Base-by-base conservation (phyloP, 2,888 invertebrate genomes). In the Nectonema munidae region DNA sequence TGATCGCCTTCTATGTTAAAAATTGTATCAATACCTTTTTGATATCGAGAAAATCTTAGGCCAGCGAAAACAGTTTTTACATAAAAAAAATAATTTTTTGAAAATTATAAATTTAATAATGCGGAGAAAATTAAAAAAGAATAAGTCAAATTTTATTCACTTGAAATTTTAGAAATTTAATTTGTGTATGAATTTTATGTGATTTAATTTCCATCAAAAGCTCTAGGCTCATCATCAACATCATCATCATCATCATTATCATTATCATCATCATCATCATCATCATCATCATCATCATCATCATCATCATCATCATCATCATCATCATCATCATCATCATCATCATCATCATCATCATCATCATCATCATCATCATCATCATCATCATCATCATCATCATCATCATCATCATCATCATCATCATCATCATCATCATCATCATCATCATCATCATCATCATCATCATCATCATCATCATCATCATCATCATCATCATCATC, bases 201-300 rank as follows among this genome's bases (percentile, higher is more conserved):
- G n/a, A 25, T 25, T 9, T 25, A n/a, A n/a, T n/a, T n/a, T 21
- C 11, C 28, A 19, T 21, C 33, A 9, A 15, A 25, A 45, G 50
- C 49, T 38, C 11, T 29, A 29, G 6, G 9, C 6, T 25, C 25
- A 25, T 25, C 25, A 25, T 25, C 25, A 25, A 9, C 25, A 25
- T 25, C 25, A 25, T 25, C 25, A 25, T 25, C 25, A 25, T 25
- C 25, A 25, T 25, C 25, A 25, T 25, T n/a, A 25, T 25, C 25
- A 25, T 25, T n/a, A 25, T 25, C 25, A 25, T 25, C 25, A 25
- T 25, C 25, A 25, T 25, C 25, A 25, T 25, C 25, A 25, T 25
- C 25, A 25, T 25, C 25, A 25, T 25, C 25, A 25, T 25, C 25
- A 25, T 25, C 25, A 25, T 25, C 25, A 25, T 25, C 25, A 25